Evolutionary conservation across 2,888 invertebrate species (phyloP), one percentile per base, ranked within the genome.

Genomic region (Agrotis segetum): DNA sequence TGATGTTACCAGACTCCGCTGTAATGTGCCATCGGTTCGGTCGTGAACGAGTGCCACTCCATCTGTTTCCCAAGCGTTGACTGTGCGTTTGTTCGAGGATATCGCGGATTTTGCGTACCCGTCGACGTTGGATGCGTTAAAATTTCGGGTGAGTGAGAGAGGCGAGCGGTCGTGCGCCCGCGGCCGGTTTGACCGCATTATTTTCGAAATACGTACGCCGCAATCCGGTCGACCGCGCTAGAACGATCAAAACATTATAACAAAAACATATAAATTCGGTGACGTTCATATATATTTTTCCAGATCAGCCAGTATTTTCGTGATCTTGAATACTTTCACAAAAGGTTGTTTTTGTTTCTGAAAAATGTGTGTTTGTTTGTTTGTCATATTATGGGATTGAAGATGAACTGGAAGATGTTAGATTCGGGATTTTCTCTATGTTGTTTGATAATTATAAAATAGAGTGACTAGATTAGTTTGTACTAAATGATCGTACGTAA

Each of bases 151-250:
- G 95, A 95, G 96, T 95, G 95, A 95, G 95, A 92, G 92, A 92
- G 92, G 90, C 93, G 92, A 91, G 89, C 90, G 92, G 89, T 89
- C 92, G 94, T 91, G 92, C 92, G 92, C 91, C 91, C 90, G 94
- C 92, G 93, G 94, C 95, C 94, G 94, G 95, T 95, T 94, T 96
- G 95, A 96, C 96, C 96, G 96, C 95, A 96, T 96, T 96, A 95
- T 96, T 95, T 95, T 94, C 94, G 95, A 95, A 95, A 95, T 95
- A 95, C 95, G 94, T 94, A 95, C 94, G 92, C 94, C 92, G 90
- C 92, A 92, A 95, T 94, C 95, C 94, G 95, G 92, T 94, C 93
- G 93, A 92, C 91, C 92, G 93, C 90, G 94, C 92, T 92, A 93
- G 89, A 91, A 90, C 92, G 92, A 95, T 95, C 95, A 95, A 95